phyloP scores from a whole-genome alignment of 2,113 vertebrate species.

The Xenus cinereus region DNA sequence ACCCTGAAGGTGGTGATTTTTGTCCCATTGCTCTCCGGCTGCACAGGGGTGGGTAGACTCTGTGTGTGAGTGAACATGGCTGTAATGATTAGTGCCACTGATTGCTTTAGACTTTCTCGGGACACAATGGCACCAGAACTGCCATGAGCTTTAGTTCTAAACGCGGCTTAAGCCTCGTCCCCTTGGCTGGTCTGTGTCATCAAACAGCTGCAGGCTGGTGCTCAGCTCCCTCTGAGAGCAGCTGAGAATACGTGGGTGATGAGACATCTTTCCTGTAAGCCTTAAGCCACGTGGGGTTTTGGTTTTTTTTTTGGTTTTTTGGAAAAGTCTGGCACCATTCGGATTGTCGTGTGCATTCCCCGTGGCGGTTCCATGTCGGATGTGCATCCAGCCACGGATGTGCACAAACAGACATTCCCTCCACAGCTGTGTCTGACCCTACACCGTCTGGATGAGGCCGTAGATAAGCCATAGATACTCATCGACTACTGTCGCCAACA shows the following conservation, averaged over 20 bases:
- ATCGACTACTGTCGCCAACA: rapidly evolving
- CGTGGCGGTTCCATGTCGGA: rapidly evolving
- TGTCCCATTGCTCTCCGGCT: not conserved
- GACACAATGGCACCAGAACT: not conserved
- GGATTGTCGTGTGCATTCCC: not conserved
- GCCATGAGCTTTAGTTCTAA: not conserved
- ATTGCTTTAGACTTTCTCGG: not conserved
- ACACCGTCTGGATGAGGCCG: not conserved
- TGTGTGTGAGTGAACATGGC: not conserved
- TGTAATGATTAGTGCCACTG: not conserved
- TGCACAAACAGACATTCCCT: not conserved
- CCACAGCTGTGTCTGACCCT: not conserved
- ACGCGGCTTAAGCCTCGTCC: not conserved
- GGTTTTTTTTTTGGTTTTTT: not conserved
- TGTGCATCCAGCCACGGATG: not conserved
- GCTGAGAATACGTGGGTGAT: not conserved
- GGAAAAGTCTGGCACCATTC: not conserved
- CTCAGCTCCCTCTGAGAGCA: not conserved
- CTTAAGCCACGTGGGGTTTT: not conserved
- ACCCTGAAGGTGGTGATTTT: too few species aligned
- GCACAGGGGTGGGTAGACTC: too few species aligned
- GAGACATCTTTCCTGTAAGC: not conserved
- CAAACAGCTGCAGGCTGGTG: not conserved
- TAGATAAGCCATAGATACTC: not conserved
- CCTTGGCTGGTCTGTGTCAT: rapidly evolving